phyloP scores from a whole-genome alignment of 2,113 vertebrate genomes.

The Pseudonaja textilis region DNA sequence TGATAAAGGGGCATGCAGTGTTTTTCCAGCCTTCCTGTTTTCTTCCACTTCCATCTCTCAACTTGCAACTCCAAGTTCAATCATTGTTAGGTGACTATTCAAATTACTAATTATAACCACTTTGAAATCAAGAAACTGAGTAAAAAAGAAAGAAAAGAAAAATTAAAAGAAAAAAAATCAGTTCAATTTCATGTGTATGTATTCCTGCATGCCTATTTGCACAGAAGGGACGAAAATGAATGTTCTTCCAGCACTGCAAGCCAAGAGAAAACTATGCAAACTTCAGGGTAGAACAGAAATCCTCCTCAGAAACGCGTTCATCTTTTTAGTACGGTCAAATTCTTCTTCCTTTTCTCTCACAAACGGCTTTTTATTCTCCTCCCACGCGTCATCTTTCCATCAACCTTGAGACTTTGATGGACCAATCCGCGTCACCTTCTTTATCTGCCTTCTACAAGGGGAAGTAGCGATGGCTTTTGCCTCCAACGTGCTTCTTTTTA shows the following conservation, averaged over 20 bases:
- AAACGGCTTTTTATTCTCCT: neutral
- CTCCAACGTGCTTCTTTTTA: neutral
- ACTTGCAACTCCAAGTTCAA: neutral
- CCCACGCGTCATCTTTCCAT: no score
- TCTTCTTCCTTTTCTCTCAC: no score
- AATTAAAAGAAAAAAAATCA: neutral
- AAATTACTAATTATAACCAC: neutral
- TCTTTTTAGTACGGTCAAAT: neutral
- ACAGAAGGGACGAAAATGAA: neutral
- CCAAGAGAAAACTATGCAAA: neutral
- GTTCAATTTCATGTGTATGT: neutral
- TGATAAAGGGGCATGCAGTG: neutral
- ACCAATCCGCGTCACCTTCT: neutral
- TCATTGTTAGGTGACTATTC: neutral
- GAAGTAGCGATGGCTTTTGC: neutral
- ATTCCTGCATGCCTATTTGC: neutral
- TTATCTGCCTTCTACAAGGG: neutral
- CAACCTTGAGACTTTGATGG: neutral
- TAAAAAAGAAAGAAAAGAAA: neutral
- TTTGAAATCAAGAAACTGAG: neutral
- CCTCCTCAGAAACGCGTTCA: neutral
- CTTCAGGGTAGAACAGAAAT: neutral
- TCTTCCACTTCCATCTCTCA: neutral
- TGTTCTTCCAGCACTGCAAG: neutral
- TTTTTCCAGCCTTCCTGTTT: no score